Conservation (phyloP, 2,888 invertebrate species). For the Amphipoea lucens region DNA sequence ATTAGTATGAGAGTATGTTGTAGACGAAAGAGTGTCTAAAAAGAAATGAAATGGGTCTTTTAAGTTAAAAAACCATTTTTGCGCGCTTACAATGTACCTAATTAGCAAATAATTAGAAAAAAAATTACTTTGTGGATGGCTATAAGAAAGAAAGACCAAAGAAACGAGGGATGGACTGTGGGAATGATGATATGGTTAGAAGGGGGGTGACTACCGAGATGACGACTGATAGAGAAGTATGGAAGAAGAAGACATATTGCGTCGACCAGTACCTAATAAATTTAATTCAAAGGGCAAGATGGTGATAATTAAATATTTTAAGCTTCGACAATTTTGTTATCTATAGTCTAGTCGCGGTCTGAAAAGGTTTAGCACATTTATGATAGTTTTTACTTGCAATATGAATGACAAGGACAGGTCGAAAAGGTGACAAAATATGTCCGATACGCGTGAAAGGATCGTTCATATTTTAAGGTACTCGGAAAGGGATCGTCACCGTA, state of each 20-base stretch:
- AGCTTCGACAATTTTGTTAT: too few species aligned
- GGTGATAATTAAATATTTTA: neutral
- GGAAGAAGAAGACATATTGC: neutral
- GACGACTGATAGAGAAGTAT: neutral
- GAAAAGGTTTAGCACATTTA: too few species aligned
- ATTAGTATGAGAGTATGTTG: neutral
- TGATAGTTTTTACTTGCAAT: neutral
- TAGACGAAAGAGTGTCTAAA: neutral
- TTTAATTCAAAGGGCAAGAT: neutral
- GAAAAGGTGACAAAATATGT: neutral
- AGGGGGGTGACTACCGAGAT: neutral
- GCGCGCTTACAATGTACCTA: conserved; percentile 18
- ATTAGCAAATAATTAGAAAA: neutral
- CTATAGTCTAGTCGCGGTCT: too few species aligned
- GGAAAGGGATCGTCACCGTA: too few species aligned
- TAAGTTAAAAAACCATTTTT: neutral
- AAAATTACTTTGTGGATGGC: neutral
- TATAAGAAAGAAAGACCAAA: neutral
- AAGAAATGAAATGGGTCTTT: neutral
- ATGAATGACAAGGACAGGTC: neutral
- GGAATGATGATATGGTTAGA: neutral
- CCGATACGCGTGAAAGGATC: neutral
- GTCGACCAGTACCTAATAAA: neutral
- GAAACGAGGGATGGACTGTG: neutral
- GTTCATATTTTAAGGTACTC: neutral